phyloP scores from a whole-genome alignment of 2,888 invertebrate genomes.

The Monochamus alternatus region DNA sequence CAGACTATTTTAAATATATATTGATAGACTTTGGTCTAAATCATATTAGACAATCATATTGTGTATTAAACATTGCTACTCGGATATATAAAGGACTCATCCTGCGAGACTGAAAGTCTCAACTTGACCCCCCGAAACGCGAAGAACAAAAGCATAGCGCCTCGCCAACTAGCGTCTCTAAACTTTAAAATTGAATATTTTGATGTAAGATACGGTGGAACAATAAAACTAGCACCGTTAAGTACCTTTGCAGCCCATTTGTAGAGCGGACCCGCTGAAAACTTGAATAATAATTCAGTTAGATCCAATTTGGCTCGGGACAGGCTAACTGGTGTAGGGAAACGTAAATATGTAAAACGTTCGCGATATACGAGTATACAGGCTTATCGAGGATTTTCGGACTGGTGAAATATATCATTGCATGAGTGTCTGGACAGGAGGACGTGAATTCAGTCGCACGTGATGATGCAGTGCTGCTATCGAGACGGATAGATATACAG shows the following conservation, averaged over 20 bases:
- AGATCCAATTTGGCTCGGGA: constrained; percentile 16
- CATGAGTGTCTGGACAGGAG: background rate
- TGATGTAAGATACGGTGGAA: constrained; percentile 1
- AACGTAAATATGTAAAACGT: constrained; percentile 27
- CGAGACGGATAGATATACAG: background rate
- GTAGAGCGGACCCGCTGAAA: background rate
- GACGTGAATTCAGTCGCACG: constrained; percentile 15
- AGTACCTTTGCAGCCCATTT: constrained; percentile 22
- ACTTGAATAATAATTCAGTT: constrained; percentile 28
- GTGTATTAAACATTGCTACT: too few species aligned
- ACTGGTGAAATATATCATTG: constrained; percentile 11
- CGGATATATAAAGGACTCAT: too few species aligned
- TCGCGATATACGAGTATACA: constrained; percentile 20
- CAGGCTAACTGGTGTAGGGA: constrained; percentile 18
- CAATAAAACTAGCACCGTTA: constrained; percentile 8
- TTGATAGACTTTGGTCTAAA: too few species aligned
- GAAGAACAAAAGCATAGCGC: too few species aligned
- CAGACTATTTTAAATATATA: too few species aligned
- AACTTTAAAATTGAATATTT: constrained; percentile 22
- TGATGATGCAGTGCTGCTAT: background rate
- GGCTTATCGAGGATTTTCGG: constrained; percentile 30
- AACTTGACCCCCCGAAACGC: too few species aligned
- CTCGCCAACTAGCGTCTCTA: background rate
- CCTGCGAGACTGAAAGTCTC: too few species aligned
- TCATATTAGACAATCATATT: too few species aligned